These are phyloP conservation scores for Phylloscopus whistleri DNA, from an alignment of 2,113 vertebrate species.

Conservation along the genomic window DNA sequence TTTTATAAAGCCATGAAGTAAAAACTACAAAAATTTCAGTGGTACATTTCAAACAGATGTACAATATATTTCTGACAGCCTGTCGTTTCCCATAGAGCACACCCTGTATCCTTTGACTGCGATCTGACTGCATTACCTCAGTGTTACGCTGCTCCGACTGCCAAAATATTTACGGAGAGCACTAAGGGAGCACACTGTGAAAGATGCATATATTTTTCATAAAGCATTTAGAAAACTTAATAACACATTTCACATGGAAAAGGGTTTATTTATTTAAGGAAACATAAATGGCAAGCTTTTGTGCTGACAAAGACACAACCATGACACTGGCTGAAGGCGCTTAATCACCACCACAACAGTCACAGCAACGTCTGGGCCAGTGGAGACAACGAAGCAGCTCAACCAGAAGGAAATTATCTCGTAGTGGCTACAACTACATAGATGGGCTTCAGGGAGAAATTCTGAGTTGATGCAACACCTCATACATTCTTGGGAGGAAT, in stretches of 20 bases:
- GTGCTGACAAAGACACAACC: neutral
- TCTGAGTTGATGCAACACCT: neutral
- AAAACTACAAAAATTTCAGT: neutral
- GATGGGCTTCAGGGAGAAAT: neutral
- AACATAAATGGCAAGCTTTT: neutral
- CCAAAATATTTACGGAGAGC: neutral
- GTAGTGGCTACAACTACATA: neutral
- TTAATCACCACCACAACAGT: neutral
- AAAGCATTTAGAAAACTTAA: neutral
- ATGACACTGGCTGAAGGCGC: rapidly evolving
- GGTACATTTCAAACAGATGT: neutral
- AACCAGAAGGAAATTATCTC: neutral
- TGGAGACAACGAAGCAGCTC: neutral
- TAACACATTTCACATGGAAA: neutral
- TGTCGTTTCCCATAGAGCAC: neutral
- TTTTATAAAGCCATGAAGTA: neutral
- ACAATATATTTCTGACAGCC: constrained; percentile 28
- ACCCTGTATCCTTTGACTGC: neutral
- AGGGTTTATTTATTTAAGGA: neutral
- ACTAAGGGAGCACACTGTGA: neutral
- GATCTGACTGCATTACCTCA: neutral
- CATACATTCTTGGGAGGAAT: neutral
- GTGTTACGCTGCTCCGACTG: neutral
- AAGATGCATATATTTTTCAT: neutral
- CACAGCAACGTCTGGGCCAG: neutral